Evolutionary conservation across 2,113 vertebrate species (phyloP).

Genomic region (Arenaria interpres): DNA sequence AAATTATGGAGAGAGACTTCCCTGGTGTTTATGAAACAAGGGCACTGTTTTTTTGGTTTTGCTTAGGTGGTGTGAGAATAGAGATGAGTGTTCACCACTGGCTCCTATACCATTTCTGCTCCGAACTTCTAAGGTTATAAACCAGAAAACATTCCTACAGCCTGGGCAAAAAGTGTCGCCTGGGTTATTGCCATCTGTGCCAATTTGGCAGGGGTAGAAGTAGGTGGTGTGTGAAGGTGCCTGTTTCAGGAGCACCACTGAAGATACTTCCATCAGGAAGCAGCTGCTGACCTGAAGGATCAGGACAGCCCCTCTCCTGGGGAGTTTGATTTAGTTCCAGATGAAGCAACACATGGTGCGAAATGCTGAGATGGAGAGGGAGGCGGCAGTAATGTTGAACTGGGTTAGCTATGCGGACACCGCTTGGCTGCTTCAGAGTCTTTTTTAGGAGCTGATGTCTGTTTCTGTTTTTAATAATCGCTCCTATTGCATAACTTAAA

Average conservation of each 20-base stretch:
- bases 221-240: not conserved
- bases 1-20: not conserved
- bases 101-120: not conserved
- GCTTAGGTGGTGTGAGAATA: not conserved
- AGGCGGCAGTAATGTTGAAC: not conserved
- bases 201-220: not conserved
- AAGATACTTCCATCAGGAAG: not conserved
- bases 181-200: not conserved
- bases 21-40: not conserved
- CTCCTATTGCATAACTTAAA: not conserved
- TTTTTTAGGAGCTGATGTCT: not conserved
- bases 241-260: not conserved
- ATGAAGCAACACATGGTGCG: not conserved
- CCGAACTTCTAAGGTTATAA: not conserved
- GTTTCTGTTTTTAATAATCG: slow-evolving; percentile 22
- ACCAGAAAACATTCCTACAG: not conserved
- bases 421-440: not conserved
- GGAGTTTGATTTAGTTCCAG: rapidly evolving
- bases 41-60: not conserved
- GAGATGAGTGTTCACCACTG: rapidly evolving
- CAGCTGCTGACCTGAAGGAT: not conserved
- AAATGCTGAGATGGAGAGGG: not conserved
- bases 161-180: not conserved
- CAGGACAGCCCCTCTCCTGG: not conserved
- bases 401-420: not conserved